Evolutionary conservation across 92 coral and sea anemone genomes (phyloP).

Genomic region (Siderastrea radians): DNA sequence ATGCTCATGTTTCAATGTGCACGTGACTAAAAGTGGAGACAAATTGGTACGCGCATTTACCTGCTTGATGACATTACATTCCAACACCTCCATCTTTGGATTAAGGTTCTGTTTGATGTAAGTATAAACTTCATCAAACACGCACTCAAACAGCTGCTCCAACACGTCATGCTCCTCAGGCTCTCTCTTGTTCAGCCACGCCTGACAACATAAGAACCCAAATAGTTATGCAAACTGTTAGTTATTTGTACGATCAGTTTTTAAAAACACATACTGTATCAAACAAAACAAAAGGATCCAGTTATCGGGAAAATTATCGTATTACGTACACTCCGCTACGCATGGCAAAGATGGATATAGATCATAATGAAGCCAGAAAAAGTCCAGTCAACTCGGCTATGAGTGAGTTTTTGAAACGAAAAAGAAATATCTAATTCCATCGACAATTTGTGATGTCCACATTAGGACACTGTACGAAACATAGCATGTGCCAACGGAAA

Average conservation of each 20-base stretch:
- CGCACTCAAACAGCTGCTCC: constrained; percentile 80
- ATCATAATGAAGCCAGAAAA: neutral
- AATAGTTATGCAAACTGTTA: neutral
- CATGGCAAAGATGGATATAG: neutral
- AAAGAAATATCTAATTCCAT: too few relatives aligned
- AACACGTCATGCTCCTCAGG: constrained; percentile 88
- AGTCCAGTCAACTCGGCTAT: too few relatives aligned
- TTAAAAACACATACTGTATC: too few relatives aligned
- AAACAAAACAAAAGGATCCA: too few relatives aligned
- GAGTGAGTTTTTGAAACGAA: too few relatives aligned
- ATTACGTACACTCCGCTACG: too few relatives aligned
- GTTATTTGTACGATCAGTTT: too few relatives aligned
- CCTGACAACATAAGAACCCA: constrained; percentile 49
- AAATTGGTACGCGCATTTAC: constrained; percentile 20
- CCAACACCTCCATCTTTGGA: constrained; percentile 86
- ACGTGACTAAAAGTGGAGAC: neutral
- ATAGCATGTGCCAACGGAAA: too few relatives aligned
- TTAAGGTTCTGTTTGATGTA: constrained; percentile 86
- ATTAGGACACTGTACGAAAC: too few relatives aligned
- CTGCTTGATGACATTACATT: constrained; percentile 90
- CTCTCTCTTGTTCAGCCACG: constrained; percentile 90
- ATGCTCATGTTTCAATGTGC: too few relatives aligned
- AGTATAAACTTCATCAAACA: constrained; percentile 78
- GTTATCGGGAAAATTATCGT: too few relatives aligned
- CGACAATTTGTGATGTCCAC: too few relatives aligned